Percentiles rank a stretch among this genome's conserved stretches.
Conservation (phyloP, 1,140 invertebrate genomes). For the Asobara japonica region DNA sequence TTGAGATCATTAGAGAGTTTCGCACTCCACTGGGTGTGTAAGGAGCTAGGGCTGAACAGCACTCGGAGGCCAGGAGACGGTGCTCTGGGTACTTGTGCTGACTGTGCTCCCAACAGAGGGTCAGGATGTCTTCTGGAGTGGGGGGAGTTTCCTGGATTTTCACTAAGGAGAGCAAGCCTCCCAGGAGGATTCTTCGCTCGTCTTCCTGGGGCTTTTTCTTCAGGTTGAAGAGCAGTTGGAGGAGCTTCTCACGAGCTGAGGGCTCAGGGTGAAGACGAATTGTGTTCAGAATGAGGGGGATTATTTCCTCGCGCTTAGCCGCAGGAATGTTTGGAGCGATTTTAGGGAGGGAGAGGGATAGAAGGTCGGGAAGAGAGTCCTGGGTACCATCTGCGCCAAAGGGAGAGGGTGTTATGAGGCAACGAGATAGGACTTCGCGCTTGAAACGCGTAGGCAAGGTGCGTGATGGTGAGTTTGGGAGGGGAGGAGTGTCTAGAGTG, state of each 20-base stretch:
- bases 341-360: constrained; percentile 68
- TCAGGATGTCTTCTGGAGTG: constrained; percentile 77
- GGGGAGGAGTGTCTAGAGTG: constrained; percentile 41
- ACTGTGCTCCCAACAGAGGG: constrained; percentile 83
- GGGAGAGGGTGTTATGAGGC: constrained; percentile 53
- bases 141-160: constrained; percentile 68
- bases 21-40: constrained; percentile 75
- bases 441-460: constrained; percentile 68
- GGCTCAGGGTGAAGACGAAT: constrained; percentile 73
- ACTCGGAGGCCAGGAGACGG: constrained; percentile 77
- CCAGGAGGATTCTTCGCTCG: constrained; percentile 64
- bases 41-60: constrained; percentile 77
- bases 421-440: constrained; percentile 64
- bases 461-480: constrained; percentile 51
- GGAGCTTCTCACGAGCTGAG: constrained; percentile 72
- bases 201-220: constrained; percentile 79
- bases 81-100: constrained; percentile 78
- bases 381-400: constrained; percentile 58
- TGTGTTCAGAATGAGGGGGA: constrained; percentile 75
- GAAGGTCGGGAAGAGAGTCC: constrained; percentile 62
- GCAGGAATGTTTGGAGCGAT: constrained; percentile 77
- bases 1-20: constrained; percentile 78
- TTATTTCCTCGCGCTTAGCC: constrained; percentile 78
- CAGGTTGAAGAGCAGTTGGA: constrained; percentile 79
- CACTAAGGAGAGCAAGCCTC: constrained; percentile 73